Evolutionary conservation across 2,888 invertebrate genomes (phyloP), one percentile per base, ranked within the genome.

Genomic region (Ochropacha duplaris): DNA sequence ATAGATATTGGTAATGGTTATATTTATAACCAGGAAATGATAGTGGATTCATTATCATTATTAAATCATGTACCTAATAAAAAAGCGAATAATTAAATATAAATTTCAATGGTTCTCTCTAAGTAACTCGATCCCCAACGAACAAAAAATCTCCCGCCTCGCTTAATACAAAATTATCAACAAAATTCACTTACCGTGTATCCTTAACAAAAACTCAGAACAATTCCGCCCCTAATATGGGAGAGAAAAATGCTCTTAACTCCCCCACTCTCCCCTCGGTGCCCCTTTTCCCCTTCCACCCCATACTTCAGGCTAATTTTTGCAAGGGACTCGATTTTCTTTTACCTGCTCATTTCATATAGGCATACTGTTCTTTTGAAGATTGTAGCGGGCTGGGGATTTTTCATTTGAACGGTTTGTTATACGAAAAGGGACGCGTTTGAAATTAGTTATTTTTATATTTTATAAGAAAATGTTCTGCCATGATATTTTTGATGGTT

Each of bases 311-410:
- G 76, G 84, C 79, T 79, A 83, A 88, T 89, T 90, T 90, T 90
- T 89, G 86, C 83, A 86, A 86, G 84, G 86, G 84, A 74, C 71
- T 76, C 69, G 74, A 80, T 84, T 87, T 90, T 90, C 89, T 88
- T 36, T 86, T 87, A 88, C 89, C 87, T 86, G 82, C 71, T 59
- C 65, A 63, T 68, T 68, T 72, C 69, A 65, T 68, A 66, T 68
- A 66, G 66, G 73, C 71, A 57, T 51, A 19, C 16, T 62, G 61
- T 60, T 68, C 81, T 82, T 87, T 85, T 83, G 82, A 88, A 84
- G 86, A 81, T 79, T 72, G 75, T 61, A 64, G 62, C 28, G 55
- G 61, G 62, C 59, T 61, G 60, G 76, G 74, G 69, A 79, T 79
- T 80, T 31, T 76, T 76, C 82, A 78, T 80, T 81, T 76, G 73